A percentile compares a stretch with the other conserved stretches of the same genome.
These are phyloP conservation scores for Mirounga angustirostris DNA, from an alignment of 2,113 vertebrate genomes.

Conservation along the genomic window DNA sequence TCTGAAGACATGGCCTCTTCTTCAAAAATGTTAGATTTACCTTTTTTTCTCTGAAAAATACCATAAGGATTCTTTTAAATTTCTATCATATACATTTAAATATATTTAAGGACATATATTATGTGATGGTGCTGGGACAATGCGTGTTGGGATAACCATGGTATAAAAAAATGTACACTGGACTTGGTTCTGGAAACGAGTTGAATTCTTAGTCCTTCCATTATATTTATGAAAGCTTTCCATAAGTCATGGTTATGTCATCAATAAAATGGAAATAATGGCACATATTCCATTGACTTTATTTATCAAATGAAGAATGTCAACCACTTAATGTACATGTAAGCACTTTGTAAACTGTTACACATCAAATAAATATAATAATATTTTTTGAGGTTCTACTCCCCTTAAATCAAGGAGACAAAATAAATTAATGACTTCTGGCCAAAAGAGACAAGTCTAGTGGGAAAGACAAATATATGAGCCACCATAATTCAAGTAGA, in stretches of 20 bases:
- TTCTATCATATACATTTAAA: background rate
- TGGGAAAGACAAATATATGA: background rate
- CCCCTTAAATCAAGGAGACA: conserved; percentile 47
- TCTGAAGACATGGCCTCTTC: background rate
- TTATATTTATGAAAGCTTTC: background rate
- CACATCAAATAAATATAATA: conserved; percentile 11
- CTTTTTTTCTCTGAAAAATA: background rate
- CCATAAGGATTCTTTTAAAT: background rate
- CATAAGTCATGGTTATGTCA: background rate
- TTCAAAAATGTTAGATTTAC: background rate
- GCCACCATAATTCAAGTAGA: background rate
- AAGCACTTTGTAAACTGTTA: conserved; percentile 32
- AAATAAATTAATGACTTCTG: background rate
- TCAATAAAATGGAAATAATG: background rate
- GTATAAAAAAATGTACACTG: background rate
- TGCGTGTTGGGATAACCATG: background rate
- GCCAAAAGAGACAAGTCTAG: background rate
- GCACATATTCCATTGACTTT: background rate
- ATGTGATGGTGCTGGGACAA: background rate
- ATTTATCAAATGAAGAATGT: background rate
- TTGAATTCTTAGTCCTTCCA: background rate
- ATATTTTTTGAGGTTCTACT: background rate
- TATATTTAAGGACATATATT: background rate
- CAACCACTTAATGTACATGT: background rate
- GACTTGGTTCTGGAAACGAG: background rate